These are phyloP conservation scores for Chironomus striatipennis DNA, from an alignment of 1,140 invertebrate genomes.

Conservation along the genomic window DNA sequence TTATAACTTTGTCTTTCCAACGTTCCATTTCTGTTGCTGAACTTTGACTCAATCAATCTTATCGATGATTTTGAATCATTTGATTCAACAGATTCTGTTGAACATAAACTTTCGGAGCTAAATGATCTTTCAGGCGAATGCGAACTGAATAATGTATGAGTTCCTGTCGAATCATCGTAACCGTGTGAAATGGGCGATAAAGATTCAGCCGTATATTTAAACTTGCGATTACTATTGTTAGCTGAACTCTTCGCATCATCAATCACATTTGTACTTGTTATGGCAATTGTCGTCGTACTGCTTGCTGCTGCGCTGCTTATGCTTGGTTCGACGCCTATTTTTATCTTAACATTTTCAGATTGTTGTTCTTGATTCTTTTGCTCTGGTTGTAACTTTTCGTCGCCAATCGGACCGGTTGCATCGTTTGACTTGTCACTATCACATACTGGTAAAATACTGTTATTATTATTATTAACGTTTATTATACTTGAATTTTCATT, in stretches of 20 bases:
- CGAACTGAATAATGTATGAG: background rate
- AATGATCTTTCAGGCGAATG: conserved; percentile 31
- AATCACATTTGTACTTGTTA: background rate
- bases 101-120: conserved; percentile 39
- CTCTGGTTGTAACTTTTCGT: background rate
- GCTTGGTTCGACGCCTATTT: background rate
- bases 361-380: background rate
- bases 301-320: too few species aligned
- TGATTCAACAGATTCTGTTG: conserved; percentile 37
- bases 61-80: conserved; percentile 26
- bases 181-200: background rate
- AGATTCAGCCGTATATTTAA: background rate
- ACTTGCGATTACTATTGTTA: background rate
- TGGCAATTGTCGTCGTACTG: background rate
- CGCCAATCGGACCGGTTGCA: background rate
- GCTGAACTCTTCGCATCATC: background rate
- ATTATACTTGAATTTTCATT: conserved; percentile 8
- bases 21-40: conserved; percentile 40
- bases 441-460: conserved; percentile 1
- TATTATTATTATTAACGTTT: background rate
- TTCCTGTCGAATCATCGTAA: background rate
- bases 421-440: background rate
- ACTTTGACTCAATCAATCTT: conserved; percentile 32
- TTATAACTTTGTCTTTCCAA: conserved; percentile 31
- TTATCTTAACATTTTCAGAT: background rate